Evolutionary conservation across 2,797 vertebrate genomes (phyloP).

Genomic region (Oreonectes daqikongensis): DNA sequence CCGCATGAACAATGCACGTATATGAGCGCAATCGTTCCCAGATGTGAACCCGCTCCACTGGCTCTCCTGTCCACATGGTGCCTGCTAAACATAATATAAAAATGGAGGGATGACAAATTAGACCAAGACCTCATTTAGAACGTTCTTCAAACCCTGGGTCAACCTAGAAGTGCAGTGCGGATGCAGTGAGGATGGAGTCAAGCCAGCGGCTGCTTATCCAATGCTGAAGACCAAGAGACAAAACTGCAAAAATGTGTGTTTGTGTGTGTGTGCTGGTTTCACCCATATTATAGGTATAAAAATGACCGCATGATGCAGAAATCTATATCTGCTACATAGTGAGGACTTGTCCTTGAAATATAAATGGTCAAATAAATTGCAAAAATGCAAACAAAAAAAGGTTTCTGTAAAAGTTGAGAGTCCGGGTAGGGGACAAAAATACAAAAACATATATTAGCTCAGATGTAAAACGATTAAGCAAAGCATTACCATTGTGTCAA

Average conservation of each 20-base stretch:
- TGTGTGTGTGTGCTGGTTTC: background rate
- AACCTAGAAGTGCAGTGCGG: background rate
- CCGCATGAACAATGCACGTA: conserved; percentile 46
- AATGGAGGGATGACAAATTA: conserved; percentile 44
- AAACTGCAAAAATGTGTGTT: background rate
- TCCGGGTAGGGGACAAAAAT: background rate
- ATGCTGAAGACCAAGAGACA: conserved; percentile 1
- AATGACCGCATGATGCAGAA: background rate
- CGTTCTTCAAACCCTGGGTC: background rate
- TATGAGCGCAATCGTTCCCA: conserved; percentile 64
- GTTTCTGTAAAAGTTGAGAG: too few species aligned
- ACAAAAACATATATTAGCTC: background rate
- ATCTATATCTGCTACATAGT: background rate
- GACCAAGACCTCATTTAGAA: conserved; percentile 28
- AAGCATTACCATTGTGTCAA: too few species aligned
- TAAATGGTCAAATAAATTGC: background rate
- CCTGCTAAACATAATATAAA: conserved; percentile 45
- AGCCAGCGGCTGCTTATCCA: conserved; percentile 27
- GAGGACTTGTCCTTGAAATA: background rate
- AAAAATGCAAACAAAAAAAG: background rate
- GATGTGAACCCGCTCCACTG: conserved; percentile 55
- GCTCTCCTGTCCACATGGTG: conserved; percentile 31
- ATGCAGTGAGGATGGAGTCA: background rate
- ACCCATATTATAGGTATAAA: background rate
- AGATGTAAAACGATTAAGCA: too few species aligned